A percentile compares a stretch with the other conserved stretches of the same genome.
phyloP scores from a whole-genome alignment of 2,888 invertebrate species.

The Andrena fulva region DNA sequence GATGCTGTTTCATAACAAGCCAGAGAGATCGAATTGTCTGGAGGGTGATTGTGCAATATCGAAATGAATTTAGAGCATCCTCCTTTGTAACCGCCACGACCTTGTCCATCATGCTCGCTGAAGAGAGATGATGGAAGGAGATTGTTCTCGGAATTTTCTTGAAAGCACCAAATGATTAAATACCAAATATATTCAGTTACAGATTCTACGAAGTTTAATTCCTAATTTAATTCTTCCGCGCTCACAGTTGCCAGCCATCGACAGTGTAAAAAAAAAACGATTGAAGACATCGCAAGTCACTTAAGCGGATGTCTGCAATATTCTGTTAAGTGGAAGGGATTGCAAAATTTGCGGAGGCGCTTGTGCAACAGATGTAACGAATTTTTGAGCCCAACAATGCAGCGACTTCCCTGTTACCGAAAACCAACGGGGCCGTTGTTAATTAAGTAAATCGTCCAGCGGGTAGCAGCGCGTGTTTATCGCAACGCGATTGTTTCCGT shows the following conservation, averaged over 20 bases:
- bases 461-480: conserved; percentile 33
- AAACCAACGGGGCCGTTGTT: conserved; percentile 9
- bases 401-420: not conserved
- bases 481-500: conserved; percentile 46
- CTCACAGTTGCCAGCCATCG: too few relatives aligned
- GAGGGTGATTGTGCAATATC: conserved; percentile 25
- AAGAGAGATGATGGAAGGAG: conserved; percentile 4
- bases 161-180: not conserved
- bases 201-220: too few relatives aligned
- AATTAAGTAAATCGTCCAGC: conserved; percentile 23
- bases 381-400: conserved; percentile 10
- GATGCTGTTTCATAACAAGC: conserved; percentile 27
- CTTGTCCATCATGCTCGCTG: conserved; percentile 39
- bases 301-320: too few relatives aligned
- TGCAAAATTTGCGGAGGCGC: too few relatives aligned
- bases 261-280: too few relatives aligned
- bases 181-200: not conserved
- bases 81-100: conserved; percentile 26
- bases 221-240: too few relatives aligned
- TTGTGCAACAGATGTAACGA: too few relatives aligned
- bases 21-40: conserved; percentile 17
- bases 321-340: too few relatives aligned
- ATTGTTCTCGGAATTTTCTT: conserved; percentile 2
- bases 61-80: conserved; percentile 43
- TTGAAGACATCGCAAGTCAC: too few relatives aligned